Base-by-base conservation (phyloP, 2,113 vertebrate species). In the Eurypyga helias region DNA sequence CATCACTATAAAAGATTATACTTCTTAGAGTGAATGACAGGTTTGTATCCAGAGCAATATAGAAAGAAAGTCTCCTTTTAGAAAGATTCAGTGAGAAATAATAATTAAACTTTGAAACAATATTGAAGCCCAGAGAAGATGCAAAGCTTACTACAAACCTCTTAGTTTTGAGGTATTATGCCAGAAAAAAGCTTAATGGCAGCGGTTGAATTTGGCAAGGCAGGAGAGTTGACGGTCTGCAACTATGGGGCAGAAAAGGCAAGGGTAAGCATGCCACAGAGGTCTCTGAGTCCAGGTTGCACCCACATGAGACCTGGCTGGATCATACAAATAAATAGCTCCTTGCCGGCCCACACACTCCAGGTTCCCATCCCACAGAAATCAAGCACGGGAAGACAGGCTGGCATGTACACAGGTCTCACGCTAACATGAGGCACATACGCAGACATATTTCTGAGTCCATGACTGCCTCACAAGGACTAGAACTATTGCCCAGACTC, bases 261-360 rank as follows among this genome's bases (percentile, higher is more conserved):
- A 58, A 11, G 29, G 7, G 9, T 29, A 61, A 79, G 29, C 33
- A 25, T 24, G 13, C 25, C 34, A 18, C 12, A 38, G 33, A 38
- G 33, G 36, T 36, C 54, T 41, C 26, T 24, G 43, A 52, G 18
- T 66, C 18, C 41, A 31, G 41, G 34, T 4, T 41, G 54, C 28
- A 38, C 17, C 48, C 38, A 15, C 5, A 9, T 1, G 16, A 36
- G 60, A 85, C 55, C 43, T 18, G 36, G 21, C 21, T 66, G 70
- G 46, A 82, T 41, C 24, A 45, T 4, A 17, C 0, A 3, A 41
- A 10, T 3, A 3, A 41, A 10, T 3, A 48, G 9, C 5, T 83
- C 38, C 54, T 70, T 1, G 1, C 38, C 52, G 17, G 33, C 13
- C 18, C 72, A 41, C 33, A 12, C 0, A 0, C 25, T 61, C 15